These are phyloP conservation scores for Agriopis leucophaearia DNA, from an alignment of 2,888 invertebrate species.

Conservation along the genomic window DNA sequence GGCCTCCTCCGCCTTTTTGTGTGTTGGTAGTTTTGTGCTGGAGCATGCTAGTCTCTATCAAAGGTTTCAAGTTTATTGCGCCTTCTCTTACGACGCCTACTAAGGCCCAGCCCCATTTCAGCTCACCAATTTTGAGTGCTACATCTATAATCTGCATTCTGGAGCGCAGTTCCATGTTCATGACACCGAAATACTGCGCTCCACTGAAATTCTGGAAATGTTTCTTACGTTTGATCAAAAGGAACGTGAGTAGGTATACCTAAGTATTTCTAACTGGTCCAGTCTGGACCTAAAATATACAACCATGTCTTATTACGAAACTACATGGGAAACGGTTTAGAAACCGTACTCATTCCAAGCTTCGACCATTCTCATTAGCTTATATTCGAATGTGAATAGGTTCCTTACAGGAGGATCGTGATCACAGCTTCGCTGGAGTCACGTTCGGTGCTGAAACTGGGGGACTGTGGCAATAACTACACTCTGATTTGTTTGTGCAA, in stretches of 20 bases:
- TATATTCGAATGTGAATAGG: constrained; percentile 19
- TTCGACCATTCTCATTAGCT: constrained; percentile 8
- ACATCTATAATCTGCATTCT: no score
- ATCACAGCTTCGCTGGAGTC: constrained; percentile 41
- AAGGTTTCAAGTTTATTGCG: no score
- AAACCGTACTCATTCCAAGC: not conserved
- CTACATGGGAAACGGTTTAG: not conserved
- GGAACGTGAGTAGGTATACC: not conserved
- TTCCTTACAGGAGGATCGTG: constrained; percentile 53
- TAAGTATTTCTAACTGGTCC: not conserved
- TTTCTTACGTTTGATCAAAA: no score
- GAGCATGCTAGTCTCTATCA: no score
- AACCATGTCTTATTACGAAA: not conserved
- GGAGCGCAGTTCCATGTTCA: no score
- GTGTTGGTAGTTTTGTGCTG: no score
- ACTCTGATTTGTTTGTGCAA: not conserved
- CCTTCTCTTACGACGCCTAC: no score
- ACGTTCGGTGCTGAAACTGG: constrained; percentile 45
- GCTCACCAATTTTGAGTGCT: no score
- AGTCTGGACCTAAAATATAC: not conserved
- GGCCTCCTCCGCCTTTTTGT: no score
- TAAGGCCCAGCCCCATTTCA: no score
- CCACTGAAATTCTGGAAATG: no score
- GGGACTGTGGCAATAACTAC: constrained; percentile 12
- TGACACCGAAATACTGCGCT: no score